Evolutionary conservation across 2,797 vertebrate genomes (phyloP), one percentile per base, ranked within the genome.

Genomic region (Brotula barbata): DNA sequence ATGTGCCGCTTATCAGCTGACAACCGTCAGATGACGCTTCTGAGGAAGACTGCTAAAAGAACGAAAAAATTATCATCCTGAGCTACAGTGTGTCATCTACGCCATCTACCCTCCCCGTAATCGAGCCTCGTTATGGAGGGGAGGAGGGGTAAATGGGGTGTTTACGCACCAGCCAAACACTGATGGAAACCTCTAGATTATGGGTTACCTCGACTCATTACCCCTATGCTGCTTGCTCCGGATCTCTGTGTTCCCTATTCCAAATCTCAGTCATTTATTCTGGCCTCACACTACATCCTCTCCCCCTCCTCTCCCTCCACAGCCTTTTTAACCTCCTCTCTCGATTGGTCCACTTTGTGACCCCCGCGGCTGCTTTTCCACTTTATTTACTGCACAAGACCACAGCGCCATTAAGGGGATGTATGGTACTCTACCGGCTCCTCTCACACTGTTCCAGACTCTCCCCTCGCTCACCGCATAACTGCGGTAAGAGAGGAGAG

Each of bases 301-400:
- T 8, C 19, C 45, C 23, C 40, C 31, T 60, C 46, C 48, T 67
- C 54, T 22, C 1, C 48, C 55, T 70, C 64, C 28, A 10, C 58
- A 49, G 51, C 51, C 64, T 79, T 80, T 77, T 53, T 73, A 71
- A 60, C 67, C 63, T 47, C 65, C 43, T 60, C 39, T 76, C 19
- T 10, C 15, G 52, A 71, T 53, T 51, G 62, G 66, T 78, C 54
- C 41, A 64, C 58, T 70, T 55, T 62, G 57, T 81, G 71, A 84
- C 78, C 82, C 78, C 76, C 16, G 19, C 28, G 73, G 70, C 77
- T 86, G 81, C 74, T 81, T 84, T 88, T 88, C 76, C 78, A 83
- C 78, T 89, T 86, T 85, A 84, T 86, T 82, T 86, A 83, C 84
- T 76, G 49, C 78, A 79, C 64, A 68, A 72, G 82, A 90, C 85